phyloP scores from a whole-genome alignment of 2,113 vertebrate genomes.

The Menura novaehollandiae region DNA sequence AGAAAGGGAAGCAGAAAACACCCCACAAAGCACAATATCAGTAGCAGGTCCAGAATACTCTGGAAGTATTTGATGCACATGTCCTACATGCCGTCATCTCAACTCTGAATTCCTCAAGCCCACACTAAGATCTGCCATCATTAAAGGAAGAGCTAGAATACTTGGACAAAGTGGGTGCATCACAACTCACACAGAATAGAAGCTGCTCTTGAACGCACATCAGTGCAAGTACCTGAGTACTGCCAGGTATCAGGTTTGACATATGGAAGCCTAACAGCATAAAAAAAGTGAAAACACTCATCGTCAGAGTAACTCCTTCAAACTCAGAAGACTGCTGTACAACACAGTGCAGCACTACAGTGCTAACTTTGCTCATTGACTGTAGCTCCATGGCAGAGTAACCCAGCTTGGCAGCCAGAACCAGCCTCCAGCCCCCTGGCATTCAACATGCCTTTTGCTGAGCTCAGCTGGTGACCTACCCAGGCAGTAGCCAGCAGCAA shows the following conservation, averaged over 20 bases:
- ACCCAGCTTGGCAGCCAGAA: not conserved
- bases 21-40: not conserved
- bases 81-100: fast-evolving
- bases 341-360: not conserved
- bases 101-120: not conserved
- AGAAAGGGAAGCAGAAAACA: not conserved
- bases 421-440: not conserved
- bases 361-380: not conserved
- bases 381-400: fast-evolving
- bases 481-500: not conserved
- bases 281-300: not conserved
- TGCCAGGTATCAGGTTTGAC: not conserved
- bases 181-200: not conserved
- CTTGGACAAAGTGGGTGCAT: not conserved
- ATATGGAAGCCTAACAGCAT: not conserved
- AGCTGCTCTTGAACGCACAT: not conserved
- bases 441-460: not conserved
- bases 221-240: not conserved
- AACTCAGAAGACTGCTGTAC: not conserved
- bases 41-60: not conserved
- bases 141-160: not conserved
- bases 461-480: not conserved
- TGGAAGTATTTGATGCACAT: not conserved
- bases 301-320: not conserved
- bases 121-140: not conserved